Evolutionary conservation across 2,888 invertebrate genomes (phyloP).

Genomic region (Lissocephala sabroskyi): DNA sequence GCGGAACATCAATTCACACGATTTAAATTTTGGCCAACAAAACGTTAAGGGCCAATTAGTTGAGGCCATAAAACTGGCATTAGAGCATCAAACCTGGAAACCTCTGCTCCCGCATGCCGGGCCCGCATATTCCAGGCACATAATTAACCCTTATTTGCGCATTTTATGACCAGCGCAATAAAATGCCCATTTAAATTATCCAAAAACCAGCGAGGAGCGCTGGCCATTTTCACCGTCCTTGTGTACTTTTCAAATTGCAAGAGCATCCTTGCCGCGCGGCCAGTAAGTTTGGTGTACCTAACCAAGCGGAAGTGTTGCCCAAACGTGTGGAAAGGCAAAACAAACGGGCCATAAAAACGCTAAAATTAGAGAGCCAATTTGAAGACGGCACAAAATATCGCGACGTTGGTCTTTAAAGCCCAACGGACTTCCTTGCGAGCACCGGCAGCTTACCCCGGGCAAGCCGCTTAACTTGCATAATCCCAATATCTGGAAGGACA

Average conservation of each 20-base stretch:
- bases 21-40: neutral
- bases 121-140: slow-evolving; percentile 22
- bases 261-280: no score
- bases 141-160: slow-evolving; percentile 70
- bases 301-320: neutral
- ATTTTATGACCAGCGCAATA: slow-evolving; percentile 62
- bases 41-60: neutral
- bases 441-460: slow-evolving; percentile 53
- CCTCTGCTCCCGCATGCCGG: neutral
- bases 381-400: neutral
- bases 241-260: no score
- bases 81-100: neutral
- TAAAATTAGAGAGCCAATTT: slow-evolving; percentile 14
- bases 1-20: no score
- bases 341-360: slow-evolving; percentile 20
- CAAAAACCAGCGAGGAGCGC: slow-evolving; percentile 1
- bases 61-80: neutral
- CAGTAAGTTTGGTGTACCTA: no score
- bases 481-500: slow-evolving; percentile 62
- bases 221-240: no score
- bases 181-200: slow-evolving; percentile 58
- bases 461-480: slow-evolving; percentile 68
- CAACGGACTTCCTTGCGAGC: slow-evolving; percentile 7
- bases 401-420: slow-evolving; percentile 25
- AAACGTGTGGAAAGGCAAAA: slow-evolving; percentile 8